A percentile compares a stretch with the other conserved stretches of the same genome.
These are phyloP conservation scores for Picathartes gymnocephalus DNA, from an alignment of 2,113 vertebrate genomes.

Conservation along the genomic window DNA sequence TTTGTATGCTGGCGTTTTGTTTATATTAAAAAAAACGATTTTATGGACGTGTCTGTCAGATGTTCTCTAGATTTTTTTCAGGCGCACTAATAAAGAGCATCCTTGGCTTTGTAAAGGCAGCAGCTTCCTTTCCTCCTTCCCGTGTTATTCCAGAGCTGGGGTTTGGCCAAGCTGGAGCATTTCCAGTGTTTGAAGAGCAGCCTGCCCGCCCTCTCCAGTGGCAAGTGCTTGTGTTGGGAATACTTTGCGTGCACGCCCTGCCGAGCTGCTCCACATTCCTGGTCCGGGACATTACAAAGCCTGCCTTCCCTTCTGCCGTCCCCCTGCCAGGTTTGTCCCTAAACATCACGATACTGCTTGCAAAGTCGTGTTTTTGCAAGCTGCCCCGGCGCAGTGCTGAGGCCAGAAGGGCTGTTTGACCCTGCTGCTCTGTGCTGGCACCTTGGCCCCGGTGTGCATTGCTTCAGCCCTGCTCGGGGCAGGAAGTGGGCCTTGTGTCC, in stretches of 20 bases:
- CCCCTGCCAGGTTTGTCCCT: not conserved
- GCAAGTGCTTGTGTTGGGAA: not conserved
- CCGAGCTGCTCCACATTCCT: not conserved
- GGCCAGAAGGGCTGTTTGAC: not conserved
- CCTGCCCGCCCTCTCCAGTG: not conserved
- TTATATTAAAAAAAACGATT: not conserved
- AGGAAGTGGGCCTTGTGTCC: not conserved
- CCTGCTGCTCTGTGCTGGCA: fast-evolving
- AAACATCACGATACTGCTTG: not conserved
- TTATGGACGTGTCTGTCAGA: slow-evolving; percentile 37
- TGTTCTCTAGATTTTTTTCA: slow-evolving; percentile 47
- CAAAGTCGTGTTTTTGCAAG: fast-evolving
- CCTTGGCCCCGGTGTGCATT: fast-evolving
- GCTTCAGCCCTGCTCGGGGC: not conserved
- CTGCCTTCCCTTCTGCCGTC: not conserved
- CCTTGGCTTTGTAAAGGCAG: slow-evolving; percentile 61
- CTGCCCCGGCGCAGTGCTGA: not conserved
- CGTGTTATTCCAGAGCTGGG: not conserved
- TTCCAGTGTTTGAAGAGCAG: not conserved
- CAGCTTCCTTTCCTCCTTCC: not conserved
- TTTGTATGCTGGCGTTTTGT: slow-evolving; percentile 67
- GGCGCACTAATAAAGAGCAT: slow-evolving; percentile 70
- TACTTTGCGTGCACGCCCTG: fast-evolving
- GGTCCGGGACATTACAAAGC: not conserved
- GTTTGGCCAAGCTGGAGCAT: not conserved